phyloP scores from a whole-genome alignment of 2,888 invertebrate species.

The Drosophila atripex region DNA sequence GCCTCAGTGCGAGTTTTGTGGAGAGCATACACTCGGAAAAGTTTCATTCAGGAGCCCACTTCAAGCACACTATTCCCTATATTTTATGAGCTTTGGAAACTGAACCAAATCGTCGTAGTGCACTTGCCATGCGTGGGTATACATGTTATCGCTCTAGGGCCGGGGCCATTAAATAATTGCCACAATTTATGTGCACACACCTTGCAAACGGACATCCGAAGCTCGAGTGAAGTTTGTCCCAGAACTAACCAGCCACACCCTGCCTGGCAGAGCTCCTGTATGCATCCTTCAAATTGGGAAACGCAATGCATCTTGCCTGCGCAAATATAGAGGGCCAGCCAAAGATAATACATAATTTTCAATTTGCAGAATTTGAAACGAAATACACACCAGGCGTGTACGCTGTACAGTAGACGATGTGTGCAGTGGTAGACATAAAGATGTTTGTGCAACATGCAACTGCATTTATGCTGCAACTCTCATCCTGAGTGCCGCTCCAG shows the following conservation, averaged over 20 bases:
- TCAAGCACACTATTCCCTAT: not conserved
- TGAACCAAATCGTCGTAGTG: not conserved
- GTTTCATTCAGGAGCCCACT: not conserved
- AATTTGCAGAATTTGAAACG: slow-evolving; percentile 47
- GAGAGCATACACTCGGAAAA: slow-evolving; percentile 13
- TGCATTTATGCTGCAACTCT: slow-evolving; percentile 66
- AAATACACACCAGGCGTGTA: slow-evolving; percentile 33
- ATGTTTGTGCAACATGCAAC: slow-evolving; percentile 59
- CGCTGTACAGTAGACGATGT: slow-evolving; percentile 1
- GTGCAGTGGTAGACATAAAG: slow-evolving; percentile 17
- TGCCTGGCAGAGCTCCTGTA: not conserved
- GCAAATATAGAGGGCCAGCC: slow-evolving; percentile 61
- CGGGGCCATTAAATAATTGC: slow-evolving; percentile 72
- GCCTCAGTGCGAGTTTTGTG: no score
- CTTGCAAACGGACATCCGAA: slow-evolving; percentile 53
- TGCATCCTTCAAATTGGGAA: slow-evolving; percentile 9
- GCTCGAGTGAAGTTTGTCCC: slow-evolving; percentile 42
- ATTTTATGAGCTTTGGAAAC: no score
- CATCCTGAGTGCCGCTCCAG: slow-evolving; percentile 45
- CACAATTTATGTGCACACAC: slow-evolving; percentile 74
- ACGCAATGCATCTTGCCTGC: slow-evolving; percentile 65
- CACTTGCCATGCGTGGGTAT: slow-evolving; percentile 6
- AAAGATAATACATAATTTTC: slow-evolving; percentile 76
- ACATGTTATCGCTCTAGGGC: slow-evolving; percentile 60
- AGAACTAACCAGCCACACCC: slow-evolving; percentile 1